Conservation (phyloP, 2,113 vertebrate genomes). For the Cinclus mexicanus region DNA sequence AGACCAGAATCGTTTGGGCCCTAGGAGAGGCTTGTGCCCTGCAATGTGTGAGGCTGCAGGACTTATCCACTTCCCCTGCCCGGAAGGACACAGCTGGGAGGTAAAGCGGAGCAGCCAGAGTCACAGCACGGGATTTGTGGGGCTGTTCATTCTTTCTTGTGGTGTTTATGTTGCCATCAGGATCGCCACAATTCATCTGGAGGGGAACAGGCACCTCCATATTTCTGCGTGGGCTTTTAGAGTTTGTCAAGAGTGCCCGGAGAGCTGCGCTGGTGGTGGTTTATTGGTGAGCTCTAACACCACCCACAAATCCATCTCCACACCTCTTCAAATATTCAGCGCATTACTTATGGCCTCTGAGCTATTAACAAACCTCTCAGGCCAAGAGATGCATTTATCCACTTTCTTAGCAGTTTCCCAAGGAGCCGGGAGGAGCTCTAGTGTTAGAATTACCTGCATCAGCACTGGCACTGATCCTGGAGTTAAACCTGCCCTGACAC, state of each 20-base stretch:
- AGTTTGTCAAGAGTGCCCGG: neutral
- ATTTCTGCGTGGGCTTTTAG: neutral
- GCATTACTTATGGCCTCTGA: neutral
- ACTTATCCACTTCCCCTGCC: neutral
- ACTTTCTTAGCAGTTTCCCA: neutral
- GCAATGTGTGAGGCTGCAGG: neutral
- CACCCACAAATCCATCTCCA: neutral
- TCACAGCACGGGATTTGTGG: neutral
- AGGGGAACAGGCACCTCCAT: neutral
- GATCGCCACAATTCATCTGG: neutral
- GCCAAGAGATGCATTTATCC: neutral
- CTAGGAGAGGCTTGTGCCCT: neutral
- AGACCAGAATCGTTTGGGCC: neutral
- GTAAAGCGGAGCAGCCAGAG: neutral
- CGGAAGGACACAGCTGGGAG: neutral
- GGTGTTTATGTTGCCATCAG: neutral
- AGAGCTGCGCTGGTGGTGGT: neutral
- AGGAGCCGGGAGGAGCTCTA: neutral
- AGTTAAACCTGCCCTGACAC: neutral
- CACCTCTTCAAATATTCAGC: constrained; percentile 15
- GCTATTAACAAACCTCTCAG: neutral
- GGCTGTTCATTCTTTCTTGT: neutral
- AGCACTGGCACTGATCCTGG: neutral
- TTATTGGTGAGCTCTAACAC: neutral
- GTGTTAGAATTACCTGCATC: neutral